A percentile compares a stretch with the other conserved stretches of the same genome.
Conservation (phyloP, 2,113 vertebrate species). For the Haplochromis vanheusdeni region DNA sequence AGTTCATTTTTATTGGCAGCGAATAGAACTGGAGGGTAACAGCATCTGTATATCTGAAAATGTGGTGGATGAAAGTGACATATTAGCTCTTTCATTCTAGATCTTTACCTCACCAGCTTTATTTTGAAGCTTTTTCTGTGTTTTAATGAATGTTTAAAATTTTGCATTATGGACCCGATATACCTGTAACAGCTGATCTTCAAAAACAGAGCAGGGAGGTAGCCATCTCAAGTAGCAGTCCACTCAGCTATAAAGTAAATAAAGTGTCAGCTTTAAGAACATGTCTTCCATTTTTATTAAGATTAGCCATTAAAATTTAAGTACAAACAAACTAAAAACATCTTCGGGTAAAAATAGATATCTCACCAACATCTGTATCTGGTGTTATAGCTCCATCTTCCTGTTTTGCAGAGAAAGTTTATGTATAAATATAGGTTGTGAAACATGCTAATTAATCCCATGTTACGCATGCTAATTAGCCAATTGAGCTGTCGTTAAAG, state of each 20-base stretch:
- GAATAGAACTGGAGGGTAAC: background rate
- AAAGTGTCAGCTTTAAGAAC: background rate
- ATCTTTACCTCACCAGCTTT: background rate
- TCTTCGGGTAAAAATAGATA: background rate
- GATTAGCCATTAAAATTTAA: background rate
- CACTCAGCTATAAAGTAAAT: background rate
- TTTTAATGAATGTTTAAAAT: background rate
- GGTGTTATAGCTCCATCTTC: background rate
- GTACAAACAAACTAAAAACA: background rate
- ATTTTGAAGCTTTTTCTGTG: background rate
- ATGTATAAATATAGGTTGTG: background rate
- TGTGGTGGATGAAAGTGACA: background rate
- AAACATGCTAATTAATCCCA: background rate
- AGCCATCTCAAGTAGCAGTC: background rate
- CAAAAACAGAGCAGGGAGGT: background rate
- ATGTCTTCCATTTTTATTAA: background rate
- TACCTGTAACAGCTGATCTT: background rate
- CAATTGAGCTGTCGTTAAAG: background rate
- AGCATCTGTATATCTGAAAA: background rate
- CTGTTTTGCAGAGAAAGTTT: background rate
- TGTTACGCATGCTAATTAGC: background rate
- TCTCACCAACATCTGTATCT: background rate
- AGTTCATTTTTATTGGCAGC: background rate
- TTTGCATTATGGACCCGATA: background rate
- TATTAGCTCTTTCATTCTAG: background rate